phyloP scores from a whole-genome alignment of 2,113 vertebrate species.

The Leptocoma aspasia region DNA sequence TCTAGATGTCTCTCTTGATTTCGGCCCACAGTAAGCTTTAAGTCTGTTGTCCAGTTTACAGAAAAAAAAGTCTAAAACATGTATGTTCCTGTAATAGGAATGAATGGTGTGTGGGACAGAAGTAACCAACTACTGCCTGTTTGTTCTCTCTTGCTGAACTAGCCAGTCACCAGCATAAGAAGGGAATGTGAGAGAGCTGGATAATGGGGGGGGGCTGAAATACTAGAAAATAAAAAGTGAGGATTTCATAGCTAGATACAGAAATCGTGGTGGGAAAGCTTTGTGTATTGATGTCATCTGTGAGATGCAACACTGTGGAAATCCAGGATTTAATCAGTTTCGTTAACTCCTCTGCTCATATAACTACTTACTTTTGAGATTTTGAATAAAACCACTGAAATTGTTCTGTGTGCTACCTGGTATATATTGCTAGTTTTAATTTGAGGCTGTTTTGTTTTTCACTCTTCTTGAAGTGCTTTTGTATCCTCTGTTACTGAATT shows the following conservation, averaged over 20 bases:
- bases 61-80: not conserved
- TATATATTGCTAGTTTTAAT: not conserved
- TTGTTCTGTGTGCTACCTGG: not conserved
- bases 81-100: not conserved
- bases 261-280: not conserved
- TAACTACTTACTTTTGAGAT: not conserved
- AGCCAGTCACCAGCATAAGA: not conserved
- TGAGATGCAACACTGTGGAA: not conserved
- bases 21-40: not conserved
- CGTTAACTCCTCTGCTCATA: not conserved
- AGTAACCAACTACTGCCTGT: not conserved
- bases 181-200: not conserved
- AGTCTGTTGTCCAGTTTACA: not conserved
- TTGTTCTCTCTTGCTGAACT: not conserved
- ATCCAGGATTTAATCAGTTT: not conserved
- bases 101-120: not conserved
- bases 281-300: not conserved
- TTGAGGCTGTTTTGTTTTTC: not conserved
- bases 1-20: not conserved
- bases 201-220: not conserved
- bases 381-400: not conserved
- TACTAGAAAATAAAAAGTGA: not conserved
- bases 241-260: not conserved
- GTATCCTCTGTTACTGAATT: not conserved
- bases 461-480: not conserved